These are phyloP conservation scores for Acleris emargana DNA, from an alignment of 2,888 invertebrate species.

Conservation along the genomic window DNA sequence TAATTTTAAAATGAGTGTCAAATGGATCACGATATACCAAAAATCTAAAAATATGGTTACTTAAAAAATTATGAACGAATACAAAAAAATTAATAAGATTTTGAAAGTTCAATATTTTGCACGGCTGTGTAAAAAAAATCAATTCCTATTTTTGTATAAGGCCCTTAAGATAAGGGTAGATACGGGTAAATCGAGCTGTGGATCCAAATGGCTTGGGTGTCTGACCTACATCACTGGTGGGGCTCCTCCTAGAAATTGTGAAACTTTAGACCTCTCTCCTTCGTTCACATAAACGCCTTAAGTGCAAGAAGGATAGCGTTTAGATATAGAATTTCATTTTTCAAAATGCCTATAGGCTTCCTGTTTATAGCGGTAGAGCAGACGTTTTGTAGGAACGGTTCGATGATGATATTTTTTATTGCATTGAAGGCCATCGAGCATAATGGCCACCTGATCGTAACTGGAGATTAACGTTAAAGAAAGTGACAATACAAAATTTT, in stretches of 20 bases:
- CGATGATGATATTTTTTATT: not conserved
- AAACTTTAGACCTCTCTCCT: too few species aligned
- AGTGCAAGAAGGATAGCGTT: not conserved
- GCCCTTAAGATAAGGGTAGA: slow-evolving; percentile 30
- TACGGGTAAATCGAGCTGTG: slow-evolving; percentile 29
- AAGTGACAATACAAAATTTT: too few species aligned
- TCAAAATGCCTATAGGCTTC: not conserved
- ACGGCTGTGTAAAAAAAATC: slow-evolving; percentile 7
- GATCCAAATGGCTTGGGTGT: slow-evolving; percentile 14
- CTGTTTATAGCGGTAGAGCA: slow-evolving; percentile 1
- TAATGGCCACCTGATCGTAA: too few species aligned
- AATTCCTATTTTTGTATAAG: slow-evolving; percentile 21
- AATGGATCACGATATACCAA: too few species aligned
- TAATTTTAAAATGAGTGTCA: too few species aligned
- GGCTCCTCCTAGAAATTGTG: not conserved
- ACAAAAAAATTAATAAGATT: too few species aligned
- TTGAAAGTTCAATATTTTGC: not conserved
- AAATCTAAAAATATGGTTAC: too few species aligned
- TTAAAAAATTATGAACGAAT: too few species aligned
- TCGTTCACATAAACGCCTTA: not conserved
- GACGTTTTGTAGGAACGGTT: slow-evolving; percentile 1
- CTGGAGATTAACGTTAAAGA: too few species aligned
- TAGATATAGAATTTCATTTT: not conserved
- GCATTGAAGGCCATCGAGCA: too few species aligned
- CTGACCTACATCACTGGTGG: slow-evolving; percentile 1